These are phyloP conservation scores for Pogonomyrmex barbatus DNA, from an alignment of 1,140 invertebrate genomes.

Conservation along the genomic window DNA sequence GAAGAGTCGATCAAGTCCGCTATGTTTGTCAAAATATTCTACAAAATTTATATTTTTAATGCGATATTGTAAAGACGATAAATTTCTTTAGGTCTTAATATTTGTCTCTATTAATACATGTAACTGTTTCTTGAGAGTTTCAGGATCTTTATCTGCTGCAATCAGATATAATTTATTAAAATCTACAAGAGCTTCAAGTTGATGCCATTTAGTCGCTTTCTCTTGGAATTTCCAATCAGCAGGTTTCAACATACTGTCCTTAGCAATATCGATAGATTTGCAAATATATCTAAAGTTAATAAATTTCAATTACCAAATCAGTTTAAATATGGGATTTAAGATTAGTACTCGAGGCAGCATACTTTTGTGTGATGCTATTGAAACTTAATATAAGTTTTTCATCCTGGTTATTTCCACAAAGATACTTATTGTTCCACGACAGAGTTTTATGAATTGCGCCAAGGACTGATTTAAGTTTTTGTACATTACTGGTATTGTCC, in stretches of 20 bases:
- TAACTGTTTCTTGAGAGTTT: slow-evolving; percentile 89
- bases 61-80: not conserved
- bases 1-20: slow-evolving; percentile 86
- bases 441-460: slow-evolving; percentile 87
- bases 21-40: slow-evolving; percentile 80
- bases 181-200: slow-evolving; percentile 90
- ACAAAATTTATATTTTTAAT: slow-evolving; percentile 50
- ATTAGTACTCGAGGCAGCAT: slow-evolving; percentile 52
- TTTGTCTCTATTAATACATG: slow-evolving; percentile 84
- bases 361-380: slow-evolving; percentile 85
- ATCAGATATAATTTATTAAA: slow-evolving; percentile 90
- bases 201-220: slow-evolving; percentile 89
- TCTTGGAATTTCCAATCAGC: slow-evolving; percentile 89
- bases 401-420: slow-evolving; percentile 86
- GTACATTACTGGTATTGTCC: slow-evolving; percentile 82
- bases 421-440: slow-evolving; percentile 85
- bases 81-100: not conserved
- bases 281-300: slow-evolving; percentile 72
- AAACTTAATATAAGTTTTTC: slow-evolving; percentile 87
- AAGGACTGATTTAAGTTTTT: slow-evolving; percentile 87
- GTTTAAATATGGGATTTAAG: slow-evolving; percentile 49
- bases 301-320: slow-evolving; percentile 78
- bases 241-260: slow-evolving; percentile 84
- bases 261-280: slow-evolving; percentile 80
- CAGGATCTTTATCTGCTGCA: slow-evolving; percentile 86